Conservation (phyloP, 1,140 invertebrate genomes). For the Lepidotrigona ventralis region DNA sequence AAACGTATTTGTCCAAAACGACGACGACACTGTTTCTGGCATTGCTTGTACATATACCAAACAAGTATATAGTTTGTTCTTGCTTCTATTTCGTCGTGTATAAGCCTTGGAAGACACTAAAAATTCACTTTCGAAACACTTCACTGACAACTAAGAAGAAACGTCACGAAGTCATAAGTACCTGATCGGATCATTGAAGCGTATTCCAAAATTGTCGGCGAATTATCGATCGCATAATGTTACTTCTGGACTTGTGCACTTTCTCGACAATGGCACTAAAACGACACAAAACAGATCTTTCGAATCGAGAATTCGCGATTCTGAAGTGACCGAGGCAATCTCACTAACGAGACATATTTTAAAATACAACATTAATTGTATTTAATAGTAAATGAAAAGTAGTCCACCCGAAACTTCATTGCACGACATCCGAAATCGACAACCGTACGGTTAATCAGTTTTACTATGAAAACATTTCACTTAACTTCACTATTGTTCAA, state of each 20-base stretch:
- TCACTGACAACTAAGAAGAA: slow-evolving; percentile 29
- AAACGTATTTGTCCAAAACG: slow-evolving; percentile 28
- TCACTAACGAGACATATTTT: slow-evolving; percentile 8
- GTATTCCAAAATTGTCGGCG: slow-evolving; percentile 51
- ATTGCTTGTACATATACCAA: slow-evolving; percentile 27
- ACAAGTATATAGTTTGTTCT: slow-evolving; percentile 28
- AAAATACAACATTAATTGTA: slow-evolving; percentile 23
- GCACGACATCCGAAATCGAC: slow-evolving; percentile 26
- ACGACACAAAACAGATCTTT: not conserved
- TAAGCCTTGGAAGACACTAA: slow-evolving; percentile 25
- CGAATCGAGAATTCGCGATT: not conserved
- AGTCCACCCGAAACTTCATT: slow-evolving; percentile 39
- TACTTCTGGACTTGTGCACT: slow-evolving; percentile 33
- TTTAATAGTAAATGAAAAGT: slow-evolving; percentile 28
- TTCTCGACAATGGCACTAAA: slow-evolving; percentile 13
- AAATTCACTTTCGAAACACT: slow-evolving; percentile 25
- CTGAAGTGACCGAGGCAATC: not conserved
- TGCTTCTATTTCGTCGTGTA: not conserved
- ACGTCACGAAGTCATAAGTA: not conserved
- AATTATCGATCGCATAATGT: slow-evolving; percentile 62
- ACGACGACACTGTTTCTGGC: slow-evolving; percentile 22
- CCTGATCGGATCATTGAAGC: slow-evolving; percentile 27
- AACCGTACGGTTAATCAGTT: slow-evolving; percentile 32
- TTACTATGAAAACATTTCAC: slow-evolving; percentile 22
- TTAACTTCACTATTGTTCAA: slow-evolving; percentile 2